Percentiles rank a stretch among this genome's conserved stretches.
Conservation (phyloP, 2,797 vertebrate genomes). For the Ceryle rudis region DNA sequence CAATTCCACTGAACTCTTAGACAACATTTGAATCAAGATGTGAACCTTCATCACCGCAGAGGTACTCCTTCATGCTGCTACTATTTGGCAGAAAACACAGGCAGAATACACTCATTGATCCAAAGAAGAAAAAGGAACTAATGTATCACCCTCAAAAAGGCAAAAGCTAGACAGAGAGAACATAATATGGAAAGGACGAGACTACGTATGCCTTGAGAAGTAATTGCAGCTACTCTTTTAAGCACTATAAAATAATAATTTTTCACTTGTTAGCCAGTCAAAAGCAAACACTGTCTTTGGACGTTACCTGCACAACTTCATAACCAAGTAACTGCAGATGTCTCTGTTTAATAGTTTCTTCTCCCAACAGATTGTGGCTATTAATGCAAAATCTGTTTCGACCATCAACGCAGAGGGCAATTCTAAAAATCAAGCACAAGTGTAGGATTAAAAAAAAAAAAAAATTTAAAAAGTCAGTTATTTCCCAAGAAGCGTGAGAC, state of each 20-base stretch:
- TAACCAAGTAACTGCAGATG: constrained; percentile 91
- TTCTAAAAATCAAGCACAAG: constrained; percentile 52
- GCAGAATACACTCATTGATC: not conserved
- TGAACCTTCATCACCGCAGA: not conserved
- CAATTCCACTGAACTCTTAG: not conserved
- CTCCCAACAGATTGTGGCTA: constrained; percentile 84
- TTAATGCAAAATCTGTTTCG: constrained; percentile 85
- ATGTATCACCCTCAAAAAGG: not conserved
- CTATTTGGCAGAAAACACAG: not conserved
- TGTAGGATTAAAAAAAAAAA: not conserved
- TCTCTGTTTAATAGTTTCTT: constrained; percentile 91
- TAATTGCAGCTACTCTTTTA: not conserved
- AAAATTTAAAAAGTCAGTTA: not conserved
- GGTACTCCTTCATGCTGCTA: not conserved
- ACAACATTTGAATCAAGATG: not conserved
- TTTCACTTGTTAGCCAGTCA: not conserved
- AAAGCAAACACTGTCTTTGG: not conserved
- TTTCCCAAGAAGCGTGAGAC: not conserved
- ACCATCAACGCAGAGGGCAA: constrained; percentile 91
- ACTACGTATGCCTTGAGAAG: not conserved
- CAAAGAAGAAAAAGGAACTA: not conserved
- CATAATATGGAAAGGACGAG: not conserved
- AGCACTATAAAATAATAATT: not conserved
- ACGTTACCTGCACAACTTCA: constrained; percentile 89
- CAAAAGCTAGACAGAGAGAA: not conserved